A percentile compares a stretch with the other conserved stretches of the same genome.
phyloP scores from a whole-genome alignment of 2,797 vertebrate genomes.

The Sparus aurata region DNA sequence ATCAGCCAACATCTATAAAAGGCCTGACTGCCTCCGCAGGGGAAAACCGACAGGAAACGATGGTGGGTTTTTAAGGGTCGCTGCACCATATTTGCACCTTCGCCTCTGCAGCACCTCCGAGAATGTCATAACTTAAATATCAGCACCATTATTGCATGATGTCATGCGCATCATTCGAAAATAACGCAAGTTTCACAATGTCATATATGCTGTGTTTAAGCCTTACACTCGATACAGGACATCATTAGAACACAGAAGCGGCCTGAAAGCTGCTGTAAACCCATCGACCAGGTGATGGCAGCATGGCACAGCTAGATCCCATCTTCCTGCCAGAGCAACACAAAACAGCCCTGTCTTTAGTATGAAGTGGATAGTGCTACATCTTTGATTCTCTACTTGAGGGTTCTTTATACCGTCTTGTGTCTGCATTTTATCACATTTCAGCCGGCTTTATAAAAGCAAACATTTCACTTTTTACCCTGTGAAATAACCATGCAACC shows the following conservation, averaged over 20 bases:
- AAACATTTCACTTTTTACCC: conserved; percentile 2
- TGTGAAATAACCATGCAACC: neutral
- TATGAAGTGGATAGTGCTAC: neutral
- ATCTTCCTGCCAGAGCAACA: conserved; percentile 18
- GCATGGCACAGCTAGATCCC: conserved; percentile 76
- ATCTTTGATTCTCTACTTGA: neutral
- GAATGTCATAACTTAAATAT: neutral
- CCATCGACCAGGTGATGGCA: conserved; percentile 81
- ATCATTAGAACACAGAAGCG: neutral
- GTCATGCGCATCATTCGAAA: neutral
- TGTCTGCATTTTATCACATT: neutral
- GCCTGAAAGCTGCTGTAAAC: conserved; percentile 42
- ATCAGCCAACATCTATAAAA: neutral
- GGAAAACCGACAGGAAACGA: conserved; percentile 53
- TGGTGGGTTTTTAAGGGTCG: conserved; percentile 28
- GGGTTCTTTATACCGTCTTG: neutral
- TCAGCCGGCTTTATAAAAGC: neutral
- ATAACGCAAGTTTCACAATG: neutral
- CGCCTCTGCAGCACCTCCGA: neutral
- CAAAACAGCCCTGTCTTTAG: conserved; percentile 7
- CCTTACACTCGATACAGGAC: conserved; percentile 23
- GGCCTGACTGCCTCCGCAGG: neutral
- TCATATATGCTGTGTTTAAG: neutral
- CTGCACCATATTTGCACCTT: neutral
- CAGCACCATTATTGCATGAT: neutral